phyloP scores from a whole-genome alignment of 2,113 vertebrate genomes.

The Pyrgilauda ruficollis region DNA sequence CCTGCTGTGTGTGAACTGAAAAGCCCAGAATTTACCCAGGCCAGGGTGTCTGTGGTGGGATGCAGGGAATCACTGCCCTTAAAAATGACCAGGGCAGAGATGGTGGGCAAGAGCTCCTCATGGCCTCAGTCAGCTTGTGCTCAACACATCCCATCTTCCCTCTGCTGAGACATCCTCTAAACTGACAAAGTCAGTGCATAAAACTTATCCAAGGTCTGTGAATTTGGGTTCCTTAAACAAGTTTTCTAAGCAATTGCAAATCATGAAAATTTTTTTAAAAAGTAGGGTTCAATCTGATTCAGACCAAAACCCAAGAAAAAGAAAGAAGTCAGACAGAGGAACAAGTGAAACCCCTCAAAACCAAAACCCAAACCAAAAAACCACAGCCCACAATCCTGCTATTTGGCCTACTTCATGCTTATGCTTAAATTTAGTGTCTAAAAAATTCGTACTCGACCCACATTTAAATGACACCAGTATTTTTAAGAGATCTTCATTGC shows the following conservation, averaged over 20 bases:
- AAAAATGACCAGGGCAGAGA: not conserved
- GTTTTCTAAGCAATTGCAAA: not conserved
- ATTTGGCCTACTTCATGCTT: not conserved
- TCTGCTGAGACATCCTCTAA: not conserved
- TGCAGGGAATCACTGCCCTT: not conserved
- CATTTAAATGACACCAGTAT: not conserved
- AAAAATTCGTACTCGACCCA: not conserved
- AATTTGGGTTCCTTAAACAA: not conserved
- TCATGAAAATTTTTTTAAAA: not conserved
- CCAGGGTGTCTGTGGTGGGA: not conserved
- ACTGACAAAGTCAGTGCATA: not conserved
- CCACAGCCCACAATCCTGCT: not conserved
- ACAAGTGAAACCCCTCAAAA: fast-evolving
- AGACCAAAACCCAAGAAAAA: not conserved
- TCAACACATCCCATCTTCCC: not conserved
- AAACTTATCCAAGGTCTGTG: not conserved
- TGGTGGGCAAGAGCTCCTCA: not conserved
- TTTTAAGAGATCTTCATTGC: not conserved
- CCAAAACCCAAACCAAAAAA: not conserved
- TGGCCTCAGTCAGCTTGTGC: not conserved
- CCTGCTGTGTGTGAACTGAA: not conserved
- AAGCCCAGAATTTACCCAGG: not conserved
- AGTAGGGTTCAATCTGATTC: not conserved
- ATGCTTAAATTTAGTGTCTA: not conserved
- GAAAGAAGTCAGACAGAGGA: not conserved